Base-by-base conservation (phyloP, 2,888 invertebrate species). In the Syritta pipiens region DNA sequence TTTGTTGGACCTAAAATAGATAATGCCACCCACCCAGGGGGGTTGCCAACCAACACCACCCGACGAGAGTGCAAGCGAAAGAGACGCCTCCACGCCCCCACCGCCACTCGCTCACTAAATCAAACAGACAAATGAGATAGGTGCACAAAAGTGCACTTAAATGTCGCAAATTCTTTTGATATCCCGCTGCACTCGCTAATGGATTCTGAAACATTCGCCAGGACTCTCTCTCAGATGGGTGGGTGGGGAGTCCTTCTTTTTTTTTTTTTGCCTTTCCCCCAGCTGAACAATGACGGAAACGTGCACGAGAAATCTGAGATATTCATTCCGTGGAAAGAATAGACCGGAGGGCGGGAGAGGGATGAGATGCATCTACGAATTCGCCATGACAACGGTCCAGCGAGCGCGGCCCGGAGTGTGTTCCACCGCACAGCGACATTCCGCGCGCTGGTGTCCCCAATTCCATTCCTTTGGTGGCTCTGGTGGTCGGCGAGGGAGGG, bases 101-200 rank as follows among this genome's bases (percentile, higher is more conserved):
- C 60, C 26, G 20, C 44, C 28, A 28, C 65, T 71, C 71, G 55
- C 57, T 62, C 67, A 67, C 74, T 79, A 79, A 79, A 79, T 72
- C 74, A 79, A 79, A 79, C 79, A 74, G 79, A 72, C 79, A 79
- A 79, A 79, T 74, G 74, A 79, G 72, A 67, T 68, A 72, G 74
- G 74, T 72, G 74, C 74, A 79, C 79, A 79, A 68, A 79, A 79
- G 79, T 79, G 79, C 79, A 74, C 74, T 79, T 79, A 79, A 79
- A 79, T 74, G 79, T 79, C 74, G 68, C 79, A 72, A 79, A 74
- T 68, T 79, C 68, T 74, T 79, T 79, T 74, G 79, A 77, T 77
- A 77, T 77, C 77, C 79, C 79, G 79, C 74, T 74, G 74, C 79
- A 74, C 68, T 74, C 67, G 62, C 67, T 79, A 79, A 79, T 79